These are phyloP conservation scores for Platysternon megacephalum DNA, from an alignment of 2,113 vertebrate genomes.

Conservation along the genomic window DNA sequence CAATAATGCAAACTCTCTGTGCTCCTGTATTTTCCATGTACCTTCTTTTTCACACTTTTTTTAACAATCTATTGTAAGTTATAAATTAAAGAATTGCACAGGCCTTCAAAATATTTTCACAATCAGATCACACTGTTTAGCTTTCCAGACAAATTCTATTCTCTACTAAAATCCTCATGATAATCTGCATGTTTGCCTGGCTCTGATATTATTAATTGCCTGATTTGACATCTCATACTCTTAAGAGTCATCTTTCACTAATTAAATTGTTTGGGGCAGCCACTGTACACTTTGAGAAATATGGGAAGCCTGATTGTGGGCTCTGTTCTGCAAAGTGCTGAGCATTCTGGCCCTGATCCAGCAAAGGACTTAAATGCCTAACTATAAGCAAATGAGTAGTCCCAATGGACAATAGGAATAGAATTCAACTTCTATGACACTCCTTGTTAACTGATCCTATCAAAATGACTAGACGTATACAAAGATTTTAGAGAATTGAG, in stretches of 20 bases:
- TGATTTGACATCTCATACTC: background rate
- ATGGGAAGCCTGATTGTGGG: background rate
- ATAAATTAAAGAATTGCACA: background rate
- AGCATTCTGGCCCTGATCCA: background rate
- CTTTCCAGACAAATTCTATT: background rate
- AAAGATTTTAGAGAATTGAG: background rate
- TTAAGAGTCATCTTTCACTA: background rate
- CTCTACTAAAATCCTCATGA: background rate
- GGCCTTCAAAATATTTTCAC: background rate
- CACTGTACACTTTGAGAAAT: rapidly evolving
- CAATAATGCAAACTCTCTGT: slow-evolving; percentile 66
- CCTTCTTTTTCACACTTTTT: background rate
- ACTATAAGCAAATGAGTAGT: background rate
- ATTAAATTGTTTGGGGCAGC: slow-evolving; percentile 33
- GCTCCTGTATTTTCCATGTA: slow-evolving; percentile 49
- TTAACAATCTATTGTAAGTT: slow-evolving; percentile 16
- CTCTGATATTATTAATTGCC: slow-evolving; percentile 12
- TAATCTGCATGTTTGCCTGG: slow-evolving; percentile 29
- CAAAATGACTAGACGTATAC: background rate
- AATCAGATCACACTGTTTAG: rapidly evolving
- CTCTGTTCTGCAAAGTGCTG: background rate
- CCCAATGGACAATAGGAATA: background rate
- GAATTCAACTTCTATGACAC: background rate
- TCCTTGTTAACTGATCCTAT: background rate
- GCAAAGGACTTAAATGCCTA: background rate